phyloP scores from a whole-genome alignment of 2,113 vertebrate species.

The Vanacampus margaritifer region DNA sequence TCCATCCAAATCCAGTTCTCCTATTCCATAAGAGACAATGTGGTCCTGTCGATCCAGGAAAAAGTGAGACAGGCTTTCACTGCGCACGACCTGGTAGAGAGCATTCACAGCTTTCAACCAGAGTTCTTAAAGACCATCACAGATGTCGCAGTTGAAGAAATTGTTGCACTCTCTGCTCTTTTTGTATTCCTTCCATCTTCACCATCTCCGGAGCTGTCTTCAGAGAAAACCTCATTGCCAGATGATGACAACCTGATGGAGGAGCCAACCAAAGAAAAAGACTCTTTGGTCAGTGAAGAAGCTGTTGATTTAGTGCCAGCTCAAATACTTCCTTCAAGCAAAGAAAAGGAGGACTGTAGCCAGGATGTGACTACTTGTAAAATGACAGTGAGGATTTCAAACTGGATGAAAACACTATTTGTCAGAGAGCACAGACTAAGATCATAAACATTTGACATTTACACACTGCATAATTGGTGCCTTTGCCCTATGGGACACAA shows the following conservation, averaged over 20 bases:
- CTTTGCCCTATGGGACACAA: neutral
- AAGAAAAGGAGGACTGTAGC: neutral
- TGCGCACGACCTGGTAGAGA: neutral
- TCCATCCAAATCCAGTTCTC: neutral
- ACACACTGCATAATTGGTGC: neutral
- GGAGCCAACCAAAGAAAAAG: neutral
- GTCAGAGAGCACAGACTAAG: neutral
- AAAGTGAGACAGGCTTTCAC: constrained; percentile 1
- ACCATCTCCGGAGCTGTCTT: neutral
- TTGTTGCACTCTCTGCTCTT: neutral
- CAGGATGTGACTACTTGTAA: neutral
- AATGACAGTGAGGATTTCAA: neutral
- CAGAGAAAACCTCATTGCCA: neutral
- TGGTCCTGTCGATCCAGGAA: neutral
- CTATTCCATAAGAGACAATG: neutral
- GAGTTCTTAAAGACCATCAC: constrained; percentile 2
- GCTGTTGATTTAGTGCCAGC: neutral
- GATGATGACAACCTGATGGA: neutral
- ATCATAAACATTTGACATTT: neutral
- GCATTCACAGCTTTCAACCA: constrained; percentile 1
- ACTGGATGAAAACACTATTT: neutral
- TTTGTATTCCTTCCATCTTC: neutral
- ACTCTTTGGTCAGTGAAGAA: neutral
- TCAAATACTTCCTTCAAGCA: neutral
- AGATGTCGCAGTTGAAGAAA: neutral